Percentiles rank a stretch among this genome's conserved stretches.
These are phyloP conservation scores for Altica lythri DNA, from an alignment of 2,888 invertebrate genomes.

Conservation along the genomic window DNA sequence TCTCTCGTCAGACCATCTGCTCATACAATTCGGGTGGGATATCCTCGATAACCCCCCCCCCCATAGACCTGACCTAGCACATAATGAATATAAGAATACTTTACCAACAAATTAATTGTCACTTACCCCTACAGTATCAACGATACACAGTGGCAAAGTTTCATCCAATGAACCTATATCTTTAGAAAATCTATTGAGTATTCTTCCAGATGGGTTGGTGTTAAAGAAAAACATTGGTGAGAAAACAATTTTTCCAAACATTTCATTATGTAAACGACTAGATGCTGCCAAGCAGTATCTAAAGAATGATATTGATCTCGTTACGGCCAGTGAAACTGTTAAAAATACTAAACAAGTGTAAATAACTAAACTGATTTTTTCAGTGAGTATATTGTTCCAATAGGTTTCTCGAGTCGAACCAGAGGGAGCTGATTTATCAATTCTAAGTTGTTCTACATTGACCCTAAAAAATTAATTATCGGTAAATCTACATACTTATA, in stretches of 20 bases:
- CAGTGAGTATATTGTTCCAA: slow-evolving; percentile 11
- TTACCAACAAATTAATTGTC: not conserved
- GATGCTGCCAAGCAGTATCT: slow-evolving; percentile 60
- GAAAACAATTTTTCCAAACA: slow-evolving; percentile 59
- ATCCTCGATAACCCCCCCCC: too few species aligned
- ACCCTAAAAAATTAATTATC: slow-evolving; percentile 41
- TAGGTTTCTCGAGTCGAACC: slow-evolving; percentile 33
- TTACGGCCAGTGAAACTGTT: slow-evolving; percentile 56
- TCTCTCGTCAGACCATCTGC: too few species aligned
- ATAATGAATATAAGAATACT: not conserved
- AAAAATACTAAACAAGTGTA: slow-evolving; percentile 38
- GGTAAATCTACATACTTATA: too few species aligned
- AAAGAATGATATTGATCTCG: slow-evolving; percentile 59
- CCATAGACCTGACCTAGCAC: not conserved
- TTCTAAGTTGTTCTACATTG: slow-evolving; percentile 56
- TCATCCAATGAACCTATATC: slow-evolving; percentile 65
- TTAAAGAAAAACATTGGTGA: slow-evolving; percentile 71
- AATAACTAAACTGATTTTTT: slow-evolving; percentile 52
- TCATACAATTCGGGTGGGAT: too few species aligned
- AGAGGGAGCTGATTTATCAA: slow-evolving; percentile 56
- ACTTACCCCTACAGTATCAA: slow-evolving; percentile 54
- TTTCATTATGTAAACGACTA: slow-evolving; percentile 60
- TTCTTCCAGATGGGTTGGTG: slow-evolving; percentile 64
- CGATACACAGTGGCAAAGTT: slow-evolving; percentile 48
- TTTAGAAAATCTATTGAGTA: slow-evolving; percentile 72